Base-by-base conservation (phyloP, 2,888 invertebrate species). In the Lasioglossum pauxillum region DNA sequence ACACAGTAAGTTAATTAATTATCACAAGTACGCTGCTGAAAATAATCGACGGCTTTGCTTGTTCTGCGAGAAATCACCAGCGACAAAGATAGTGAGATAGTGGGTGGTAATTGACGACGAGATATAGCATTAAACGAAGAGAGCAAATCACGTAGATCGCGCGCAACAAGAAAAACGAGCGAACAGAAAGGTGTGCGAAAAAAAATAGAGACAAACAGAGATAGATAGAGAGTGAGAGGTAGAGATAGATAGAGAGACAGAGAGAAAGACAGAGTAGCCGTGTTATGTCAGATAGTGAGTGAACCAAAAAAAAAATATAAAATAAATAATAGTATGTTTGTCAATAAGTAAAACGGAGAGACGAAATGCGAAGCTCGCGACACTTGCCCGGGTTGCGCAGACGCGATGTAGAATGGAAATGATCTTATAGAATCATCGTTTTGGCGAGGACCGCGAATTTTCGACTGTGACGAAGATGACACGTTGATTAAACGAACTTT, bases 341-440 rank as follows among this genome's bases (percentile, higher is more conserved):
- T 67, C 31, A 67, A 81, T 83, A 69, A 86, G 38, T 69, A 53
- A 86, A 83, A 88, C 84, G 85, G 77, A 80, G 89, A 86, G 82
- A 90, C 88, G 90, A 86, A 87, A 91, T 93, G 93, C 93, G 91
- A 93, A 93, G 93, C 93, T 92, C 90, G 88, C 89, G 88, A 87
- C 87, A 85, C 90, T 84, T 80, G 90, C 84, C 86, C 86, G 81
- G 41, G 71, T 44, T 67, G 82, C 82, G 71, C 10, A 71, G 35
- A 74, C 60, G 8, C 46, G 49, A 72, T 35, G 27, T 60, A 23
- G 2, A 23, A 49, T 23, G 49, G 23, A 53, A 53, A 53, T 53
- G 7, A 49, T 49, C 5, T 2, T 27, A 60, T 31, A 60, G 16
- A 64, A 64, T 64, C 31, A 12, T 64, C 27, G 16, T 64, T 64